A percentile compares a stretch with the other conserved stretches of the same genome.
phyloP scores from a whole-genome alignment of 2,797 vertebrate species.

The Diplodus sargus region DNA sequence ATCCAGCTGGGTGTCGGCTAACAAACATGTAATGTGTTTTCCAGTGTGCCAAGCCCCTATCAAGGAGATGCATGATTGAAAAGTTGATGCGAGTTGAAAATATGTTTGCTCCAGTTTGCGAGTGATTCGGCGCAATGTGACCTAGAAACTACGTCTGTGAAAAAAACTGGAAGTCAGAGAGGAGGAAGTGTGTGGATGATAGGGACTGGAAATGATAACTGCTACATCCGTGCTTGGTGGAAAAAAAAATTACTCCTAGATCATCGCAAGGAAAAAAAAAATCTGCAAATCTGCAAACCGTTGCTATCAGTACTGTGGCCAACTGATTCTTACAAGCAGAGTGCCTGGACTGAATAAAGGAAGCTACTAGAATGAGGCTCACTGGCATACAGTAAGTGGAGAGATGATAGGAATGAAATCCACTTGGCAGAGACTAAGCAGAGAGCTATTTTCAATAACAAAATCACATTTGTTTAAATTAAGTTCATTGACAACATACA shows the following conservation, averaged over 20 bases:
- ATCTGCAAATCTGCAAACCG: slow-evolving; percentile 27
- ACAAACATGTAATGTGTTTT: slow-evolving; percentile 67
- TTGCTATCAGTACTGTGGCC: slow-evolving; percentile 37
- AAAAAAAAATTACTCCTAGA: slow-evolving; percentile 27
- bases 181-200: slow-evolving; percentile 37
- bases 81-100: slow-evolving; percentile 67
- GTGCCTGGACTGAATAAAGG: slow-evolving; percentile 42
- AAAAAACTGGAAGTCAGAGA: slow-evolving; percentile 29
- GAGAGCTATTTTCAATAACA: background rate
- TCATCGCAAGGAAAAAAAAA: slow-evolving; percentile 45
- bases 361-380: slow-evolving; percentile 18
- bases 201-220: slow-evolving; percentile 55
- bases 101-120: slow-evolving; percentile 66
- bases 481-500: background rate
- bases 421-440: slow-evolving; percentile 43
- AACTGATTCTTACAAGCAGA: slow-evolving; percentile 34
- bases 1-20: slow-evolving; percentile 69
- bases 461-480: background rate
- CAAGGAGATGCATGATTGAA: slow-evolving; percentile 69
- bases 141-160: slow-evolving; percentile 68
- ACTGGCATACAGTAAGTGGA: slow-evolving; percentile 35
- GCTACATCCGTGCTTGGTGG: slow-evolving; percentile 3
- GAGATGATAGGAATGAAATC: slow-evolving; percentile 40
- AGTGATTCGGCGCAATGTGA: slow-evolving; percentile 64
- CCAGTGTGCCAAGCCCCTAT: slow-evolving; percentile 54